Conservation (phyloP, 2,113 vertebrate genomes). For the Coregonus clupeaformis region DNA sequence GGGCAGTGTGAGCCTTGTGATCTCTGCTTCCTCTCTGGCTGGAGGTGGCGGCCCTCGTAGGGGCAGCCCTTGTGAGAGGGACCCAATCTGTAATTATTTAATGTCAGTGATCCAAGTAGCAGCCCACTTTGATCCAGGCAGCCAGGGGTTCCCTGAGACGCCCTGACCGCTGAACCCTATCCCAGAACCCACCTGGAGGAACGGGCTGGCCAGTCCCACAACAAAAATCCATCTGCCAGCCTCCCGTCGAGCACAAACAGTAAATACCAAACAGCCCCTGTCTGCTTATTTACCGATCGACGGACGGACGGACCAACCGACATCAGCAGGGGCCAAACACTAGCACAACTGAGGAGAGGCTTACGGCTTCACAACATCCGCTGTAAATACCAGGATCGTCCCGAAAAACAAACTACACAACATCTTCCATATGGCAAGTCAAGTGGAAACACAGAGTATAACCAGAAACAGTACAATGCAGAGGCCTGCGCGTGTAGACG, state of each 20-base stretch:
- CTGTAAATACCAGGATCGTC: constrained; percentile 48
- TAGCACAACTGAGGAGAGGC: constrained; percentile 30
- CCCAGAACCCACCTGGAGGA: constrained; percentile 75
- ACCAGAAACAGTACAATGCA: constrained; percentile 66
- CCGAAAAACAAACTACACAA: constrained; percentile 55
- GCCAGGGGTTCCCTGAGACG: constrained; percentile 62
- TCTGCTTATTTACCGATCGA: constrained; percentile 60
- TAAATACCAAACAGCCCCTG: constrained; percentile 70
- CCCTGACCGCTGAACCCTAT: constrained; percentile 71
- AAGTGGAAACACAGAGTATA: constrained; percentile 27
- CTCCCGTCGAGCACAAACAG: constrained; percentile 53
- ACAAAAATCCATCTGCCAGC: constrained; percentile 51
- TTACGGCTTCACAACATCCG: constrained; percentile 44
- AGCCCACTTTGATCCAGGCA: constrained; percentile 79
- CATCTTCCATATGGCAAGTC: constrained; percentile 65
- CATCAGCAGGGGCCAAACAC: constrained; percentile 42
- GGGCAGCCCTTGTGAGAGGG: constrained; percentile 45
- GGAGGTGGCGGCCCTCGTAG: constrained; percentile 38
- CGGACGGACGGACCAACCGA: constrained; percentile 28
- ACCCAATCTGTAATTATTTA: constrained; percentile 85
- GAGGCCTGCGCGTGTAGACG: constrained; percentile 69
- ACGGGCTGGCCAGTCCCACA: constrained; percentile 39
- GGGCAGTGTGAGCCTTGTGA: constrained; percentile 35
- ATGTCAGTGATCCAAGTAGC: constrained; percentile 74
- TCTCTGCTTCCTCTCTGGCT: constrained; percentile 35